Percentiles rank a stretch among this genome's conserved stretches.
Evolutionary conservation across 1,140 invertebrate species (phyloP).

Genomic region (Papilio dardanus): DNA sequence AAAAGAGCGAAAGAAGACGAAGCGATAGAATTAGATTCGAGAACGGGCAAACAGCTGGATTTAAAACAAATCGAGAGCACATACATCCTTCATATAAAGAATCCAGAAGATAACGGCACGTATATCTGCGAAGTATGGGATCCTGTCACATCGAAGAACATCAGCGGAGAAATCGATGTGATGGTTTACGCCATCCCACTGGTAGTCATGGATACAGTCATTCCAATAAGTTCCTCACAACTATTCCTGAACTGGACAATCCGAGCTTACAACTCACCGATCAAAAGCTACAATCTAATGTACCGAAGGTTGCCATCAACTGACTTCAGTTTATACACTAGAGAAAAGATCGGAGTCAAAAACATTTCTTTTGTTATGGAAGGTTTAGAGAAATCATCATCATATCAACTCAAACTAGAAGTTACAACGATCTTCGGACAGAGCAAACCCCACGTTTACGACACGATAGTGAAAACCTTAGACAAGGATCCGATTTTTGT

Average conservation of each 20-base stretch:
- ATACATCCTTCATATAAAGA: slow-evolving; percentile 53
- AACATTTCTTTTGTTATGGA: slow-evolving; percentile 86
- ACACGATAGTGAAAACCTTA: slow-evolving; percentile 84
- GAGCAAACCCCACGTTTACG: slow-evolving; percentile 78
- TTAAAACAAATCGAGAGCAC: slow-evolving; percentile 57
- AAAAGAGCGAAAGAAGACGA: slow-evolving; percentile 54
- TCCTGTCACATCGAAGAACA: slow-evolving; percentile 48
- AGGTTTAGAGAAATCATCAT: slow-evolving; percentile 84
- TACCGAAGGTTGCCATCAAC: slow-evolving; percentile 81
- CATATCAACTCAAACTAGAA: slow-evolving; percentile 82
- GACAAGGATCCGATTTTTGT: slow-evolving; percentile 89
- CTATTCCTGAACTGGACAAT: slow-evolving; percentile 93
- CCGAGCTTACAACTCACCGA: slow-evolving; percentile 88
- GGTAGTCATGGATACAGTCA: slow-evolving; percentile 88
- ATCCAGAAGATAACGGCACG: slow-evolving; percentile 63
- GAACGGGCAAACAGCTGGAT: slow-evolving; percentile 45
- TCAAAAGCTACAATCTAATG: slow-evolving; percentile 86
- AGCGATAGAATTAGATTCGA: slow-evolving; percentile 42
- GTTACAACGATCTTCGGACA: slow-evolving; percentile 77
- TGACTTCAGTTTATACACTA: slow-evolving; percentile 76
- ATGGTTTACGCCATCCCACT: slow-evolving; percentile 88
- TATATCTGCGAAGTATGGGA: slow-evolving; percentile 67
- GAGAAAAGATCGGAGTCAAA: slow-evolving; percentile 81
- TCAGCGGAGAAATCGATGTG: slow-evolving; percentile 75
- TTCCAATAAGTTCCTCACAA: slow-evolving; percentile 88